Evolutionary conservation across 2,797 vertebrate species (phyloP).

Genomic region (Enteromius argenteus): DNA sequence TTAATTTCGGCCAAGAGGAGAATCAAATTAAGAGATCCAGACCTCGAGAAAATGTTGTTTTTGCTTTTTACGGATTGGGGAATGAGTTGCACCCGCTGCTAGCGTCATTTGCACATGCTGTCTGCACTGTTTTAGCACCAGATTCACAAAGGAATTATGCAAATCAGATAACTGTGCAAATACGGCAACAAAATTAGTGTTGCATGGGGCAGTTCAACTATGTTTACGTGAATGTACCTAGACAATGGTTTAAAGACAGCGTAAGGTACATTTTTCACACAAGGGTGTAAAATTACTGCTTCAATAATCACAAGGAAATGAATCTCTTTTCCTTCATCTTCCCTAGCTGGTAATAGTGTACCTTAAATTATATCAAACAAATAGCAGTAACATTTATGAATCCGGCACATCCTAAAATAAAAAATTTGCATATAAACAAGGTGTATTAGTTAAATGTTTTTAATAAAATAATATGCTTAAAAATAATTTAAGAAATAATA

Average conservation of each 20-base stretch:
- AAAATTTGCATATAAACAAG: too few relatives aligned
- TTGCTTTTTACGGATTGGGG: constrained; percentile 16
- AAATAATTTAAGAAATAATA: neutral
- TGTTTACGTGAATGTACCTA: neutral
- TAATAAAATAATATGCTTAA: neutral
- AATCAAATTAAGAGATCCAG: constrained; percentile 50
- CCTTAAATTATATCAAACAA: neutral
- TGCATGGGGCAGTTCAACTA: neutral
- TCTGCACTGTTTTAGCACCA: constrained; percentile 17
- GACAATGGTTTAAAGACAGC: neutral
- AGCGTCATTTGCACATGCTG: constrained; percentile 28
- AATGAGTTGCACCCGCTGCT: constrained; percentile 1
- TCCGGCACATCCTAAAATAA: neutral
- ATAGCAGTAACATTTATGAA: neutral
- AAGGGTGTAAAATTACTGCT: neutral
- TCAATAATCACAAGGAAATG: neutral
- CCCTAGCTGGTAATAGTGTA: neutral
- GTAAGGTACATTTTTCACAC: neutral
- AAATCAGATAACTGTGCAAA: constrained; percentile 10
- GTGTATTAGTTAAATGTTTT: neutral
- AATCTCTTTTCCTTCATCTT: neutral
- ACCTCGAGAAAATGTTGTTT: constrained; percentile 39
- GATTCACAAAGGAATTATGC: constrained; percentile 31
- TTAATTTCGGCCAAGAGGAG: constrained; percentile 59
- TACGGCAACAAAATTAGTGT: constrained; percentile 18